Base-by-base conservation (phyloP, 53 echinoderm and acorn worm species). In the Zoroaster sp. region DNA sequence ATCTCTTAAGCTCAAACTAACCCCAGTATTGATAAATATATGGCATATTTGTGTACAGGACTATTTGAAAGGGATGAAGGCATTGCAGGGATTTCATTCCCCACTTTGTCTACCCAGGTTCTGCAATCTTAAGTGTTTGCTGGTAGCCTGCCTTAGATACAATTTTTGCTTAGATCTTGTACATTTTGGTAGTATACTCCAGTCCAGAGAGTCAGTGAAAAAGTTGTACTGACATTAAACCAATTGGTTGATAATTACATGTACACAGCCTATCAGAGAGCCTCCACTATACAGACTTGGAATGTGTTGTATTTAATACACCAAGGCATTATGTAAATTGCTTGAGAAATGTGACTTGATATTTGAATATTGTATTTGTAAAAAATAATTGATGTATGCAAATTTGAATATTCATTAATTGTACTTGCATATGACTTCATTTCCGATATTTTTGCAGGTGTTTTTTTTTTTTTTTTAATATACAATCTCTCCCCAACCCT, bases 321-420 rank as follows among this genome's bases (percentile, higher is more conserved):
- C 54, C 54, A 54, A 20, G 54, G n/a, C 21, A 25, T 59, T 2
- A 59, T 28, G 28, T 51, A 14, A 14, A 15, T 51, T 76, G 36
- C 34, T 33, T 70, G 17, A 35, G 70, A 35, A 17, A 35, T 14
- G 34, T 36, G 36, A 14, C 70, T 35, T 70, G 70, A 70, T 69
- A 69, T 69, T 69, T 32, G 69, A 35, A 70, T 36, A 70, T 37
- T 36, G 70, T 74, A 7, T 74, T 38, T 74, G 40, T 74, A 74
- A 39, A 40, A 40, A 74, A 38, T 43, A 74, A 63, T 74, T 21
- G 40, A 43, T 74, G 74, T 40, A 74, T 59, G 40, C 42, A 70
- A 70, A 18, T 74, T 74, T 74, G 74, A 74, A 74, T 44, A 44
- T 43, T 74, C 74, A 74, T 74, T 74, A 44, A 15, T 40, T 23